Conservation (phyloP, 1,140 invertebrate genomes). For the Leptopilina clavipes region DNA sequence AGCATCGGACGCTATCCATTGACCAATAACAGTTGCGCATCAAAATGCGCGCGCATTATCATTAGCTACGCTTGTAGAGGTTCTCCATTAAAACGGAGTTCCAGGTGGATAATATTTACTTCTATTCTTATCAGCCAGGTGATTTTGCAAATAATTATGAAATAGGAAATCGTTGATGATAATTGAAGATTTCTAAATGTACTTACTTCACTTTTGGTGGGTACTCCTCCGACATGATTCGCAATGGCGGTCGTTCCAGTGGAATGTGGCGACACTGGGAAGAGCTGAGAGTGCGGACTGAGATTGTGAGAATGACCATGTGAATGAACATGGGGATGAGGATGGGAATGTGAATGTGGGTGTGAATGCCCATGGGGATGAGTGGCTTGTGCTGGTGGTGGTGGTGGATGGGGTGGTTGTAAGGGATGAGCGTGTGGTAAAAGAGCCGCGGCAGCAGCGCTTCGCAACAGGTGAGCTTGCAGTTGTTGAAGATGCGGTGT, state of each 20-base stretch:
- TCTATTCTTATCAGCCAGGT: no score
- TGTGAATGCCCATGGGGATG: slow-evolving; percentile 57
- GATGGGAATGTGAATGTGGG: slow-evolving; percentile 48
- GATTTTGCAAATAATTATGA: no score
- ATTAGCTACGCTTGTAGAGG: no score
- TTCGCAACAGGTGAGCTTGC: slow-evolving; percentile 83
- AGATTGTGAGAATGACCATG: slow-evolving; percentile 45
- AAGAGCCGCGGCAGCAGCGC: slow-evolving; percentile 77
- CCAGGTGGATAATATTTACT: no score
- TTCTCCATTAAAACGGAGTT: no score
- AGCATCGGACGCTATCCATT: no score
- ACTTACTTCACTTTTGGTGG: slow-evolving; percentile 71
- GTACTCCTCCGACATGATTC: slow-evolving; percentile 64
- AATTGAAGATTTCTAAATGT: background rate
- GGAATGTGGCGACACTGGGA: slow-evolving; percentile 70
- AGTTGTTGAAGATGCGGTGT: slow-evolving; percentile 84
- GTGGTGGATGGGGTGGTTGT: slow-evolving; percentile 73
- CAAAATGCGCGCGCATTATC: no score
- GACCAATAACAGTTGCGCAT: no score
- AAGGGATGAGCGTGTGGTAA: slow-evolving; percentile 73
- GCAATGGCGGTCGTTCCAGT: slow-evolving; percentile 65
- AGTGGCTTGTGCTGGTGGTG: slow-evolving; percentile 72
- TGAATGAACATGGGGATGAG: slow-evolving; percentile 44
- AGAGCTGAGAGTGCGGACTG: slow-evolving; percentile 63
- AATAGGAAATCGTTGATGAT: no score